These are phyloP conservation scores for Morphnarchus princeps DNA, from an alignment of 2,113 vertebrate genomes.

Conservation along the genomic window DNA sequence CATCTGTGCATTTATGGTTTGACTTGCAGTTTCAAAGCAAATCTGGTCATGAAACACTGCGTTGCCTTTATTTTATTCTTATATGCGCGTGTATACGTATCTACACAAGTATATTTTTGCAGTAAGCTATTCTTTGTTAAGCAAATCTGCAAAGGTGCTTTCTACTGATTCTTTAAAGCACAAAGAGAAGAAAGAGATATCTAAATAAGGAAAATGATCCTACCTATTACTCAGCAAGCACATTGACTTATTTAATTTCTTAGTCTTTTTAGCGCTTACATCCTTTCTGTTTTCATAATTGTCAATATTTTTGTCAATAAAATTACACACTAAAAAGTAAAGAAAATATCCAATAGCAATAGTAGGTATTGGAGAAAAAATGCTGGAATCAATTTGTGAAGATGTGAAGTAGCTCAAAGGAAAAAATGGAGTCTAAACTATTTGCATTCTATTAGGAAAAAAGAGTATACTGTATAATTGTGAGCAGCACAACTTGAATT, in stretches of 20 bases:
- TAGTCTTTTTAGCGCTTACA: neutral
- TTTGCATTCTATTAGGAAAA: neutral
- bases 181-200: neutral
- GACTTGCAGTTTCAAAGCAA: slow-evolving; percentile 44
- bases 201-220: neutral
- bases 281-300: neutral
- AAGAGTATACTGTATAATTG: neutral
- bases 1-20: slow-evolving; percentile 61
- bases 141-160: neutral
- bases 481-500: neutral
- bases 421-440: neutral
- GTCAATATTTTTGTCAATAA: neutral
- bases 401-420: neutral
- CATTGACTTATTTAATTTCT: neutral
- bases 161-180: neutral
- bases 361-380: neutral
- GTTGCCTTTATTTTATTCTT: neutral
- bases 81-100: neutral
- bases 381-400: neutral
- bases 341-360: neutral
- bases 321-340: neutral
- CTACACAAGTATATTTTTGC: neutral
- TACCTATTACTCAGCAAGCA: neutral
- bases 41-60: neutral
- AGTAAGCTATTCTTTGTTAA: neutral